Evolutionary conservation across 2,797 vertebrate genomes (phyloP).

Genomic region (Labroides dimidiatus): DNA sequence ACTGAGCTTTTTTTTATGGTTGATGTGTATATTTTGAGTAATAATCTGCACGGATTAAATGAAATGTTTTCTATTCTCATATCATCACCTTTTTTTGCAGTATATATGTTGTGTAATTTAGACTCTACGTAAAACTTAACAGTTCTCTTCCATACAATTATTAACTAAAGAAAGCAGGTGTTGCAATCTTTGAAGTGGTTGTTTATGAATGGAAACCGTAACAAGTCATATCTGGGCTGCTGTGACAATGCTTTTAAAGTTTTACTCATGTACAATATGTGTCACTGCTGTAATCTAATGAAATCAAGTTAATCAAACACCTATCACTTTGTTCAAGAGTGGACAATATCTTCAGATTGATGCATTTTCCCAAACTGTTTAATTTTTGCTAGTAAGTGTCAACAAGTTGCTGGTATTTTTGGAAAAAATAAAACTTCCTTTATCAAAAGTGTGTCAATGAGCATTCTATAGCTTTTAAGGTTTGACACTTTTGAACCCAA

Average conservation of each 20-base stretch:
- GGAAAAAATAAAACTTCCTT: too few relatives aligned
- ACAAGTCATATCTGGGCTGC: neutral
- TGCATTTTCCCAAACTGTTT: too few relatives aligned
- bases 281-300: neutral
- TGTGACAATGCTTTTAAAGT: neutral
- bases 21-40: neutral
- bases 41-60: neutral
- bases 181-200: neutral
- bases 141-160: slow-evolving; percentile 44
- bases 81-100: neutral
- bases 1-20: neutral
- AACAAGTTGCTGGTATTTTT: too few relatives aligned
- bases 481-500: too few relatives aligned
- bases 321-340: too few relatives aligned
- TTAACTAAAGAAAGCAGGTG: slow-evolving; percentile 40
- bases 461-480: too few relatives aligned
- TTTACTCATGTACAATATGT: neutral
- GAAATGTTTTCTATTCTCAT: neutral
- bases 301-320: too few relatives aligned
- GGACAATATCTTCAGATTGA: too few relatives aligned
- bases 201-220: neutral
- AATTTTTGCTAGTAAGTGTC: too few relatives aligned
- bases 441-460: too few relatives aligned
- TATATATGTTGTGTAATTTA: neutral
- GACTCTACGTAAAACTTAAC: slow-evolving; percentile 34